Percentiles rank a stretch among this genome's conserved stretches.
Evolutionary conservation across 2,113 vertebrate genomes (phyloP).

Genomic region (Trogon surrucura): DNA sequence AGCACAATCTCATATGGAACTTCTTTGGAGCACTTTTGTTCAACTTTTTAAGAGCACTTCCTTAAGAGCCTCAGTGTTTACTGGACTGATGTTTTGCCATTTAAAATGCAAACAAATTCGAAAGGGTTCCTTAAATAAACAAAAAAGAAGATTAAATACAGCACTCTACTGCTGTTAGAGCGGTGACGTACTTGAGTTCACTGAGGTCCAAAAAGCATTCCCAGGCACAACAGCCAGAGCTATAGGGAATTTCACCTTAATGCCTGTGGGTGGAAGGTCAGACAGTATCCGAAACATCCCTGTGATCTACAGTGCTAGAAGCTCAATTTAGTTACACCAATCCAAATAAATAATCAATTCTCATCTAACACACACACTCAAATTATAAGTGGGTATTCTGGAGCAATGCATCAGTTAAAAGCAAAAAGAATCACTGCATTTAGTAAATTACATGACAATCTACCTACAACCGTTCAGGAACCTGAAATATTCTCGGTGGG

Average conservation of each 20-base stretch:
- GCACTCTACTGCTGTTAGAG: neutral
- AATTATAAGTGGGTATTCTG: neutral
- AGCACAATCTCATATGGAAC: neutral
- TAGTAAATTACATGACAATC: neutral
- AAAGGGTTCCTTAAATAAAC: neutral
- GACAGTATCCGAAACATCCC: neutral
- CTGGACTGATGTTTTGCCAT: neutral
- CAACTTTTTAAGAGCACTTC: neutral
- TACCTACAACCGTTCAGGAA: neutral
- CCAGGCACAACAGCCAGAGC: neutral
- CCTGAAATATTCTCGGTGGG: neutral
- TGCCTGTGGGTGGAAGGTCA: neutral
- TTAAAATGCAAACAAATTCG: slow-evolving; percentile 7
- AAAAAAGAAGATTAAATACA: neutral
- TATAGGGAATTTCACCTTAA: neutral
- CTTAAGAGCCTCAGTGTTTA: neutral
- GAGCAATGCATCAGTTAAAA: neutral
- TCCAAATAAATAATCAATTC: neutral
- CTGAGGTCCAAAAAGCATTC: neutral
- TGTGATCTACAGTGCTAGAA: neutral
- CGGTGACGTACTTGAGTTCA: neutral
- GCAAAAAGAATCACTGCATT: neutral
- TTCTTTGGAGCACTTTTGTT: neutral
- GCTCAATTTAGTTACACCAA: neutral
- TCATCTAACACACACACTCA: neutral